Evolutionary conservation across 1,140 invertebrate species (phyloP).

Genomic region (Cephus cinctus): DNA sequence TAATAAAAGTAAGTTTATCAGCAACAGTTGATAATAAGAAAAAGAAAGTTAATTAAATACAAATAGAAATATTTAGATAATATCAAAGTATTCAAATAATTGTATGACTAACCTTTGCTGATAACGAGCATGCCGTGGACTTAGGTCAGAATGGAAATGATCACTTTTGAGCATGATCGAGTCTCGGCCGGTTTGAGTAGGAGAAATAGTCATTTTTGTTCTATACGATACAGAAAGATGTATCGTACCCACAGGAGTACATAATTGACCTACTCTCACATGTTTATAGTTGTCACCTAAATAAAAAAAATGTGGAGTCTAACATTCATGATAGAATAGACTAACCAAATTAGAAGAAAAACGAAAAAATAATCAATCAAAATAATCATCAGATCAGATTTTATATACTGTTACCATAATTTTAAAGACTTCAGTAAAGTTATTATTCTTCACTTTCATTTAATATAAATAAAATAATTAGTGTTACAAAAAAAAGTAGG

Average conservation of each 20-base stretch:
- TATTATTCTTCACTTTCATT: no score
- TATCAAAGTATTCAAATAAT: not conserved
- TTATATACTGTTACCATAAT: no score
- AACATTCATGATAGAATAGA: no score
- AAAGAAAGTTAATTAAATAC: not conserved
- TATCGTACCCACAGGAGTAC: slow-evolving; percentile 79
- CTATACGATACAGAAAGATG: slow-evolving; percentile 78
- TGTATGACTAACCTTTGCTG: slow-evolving; percentile 59
- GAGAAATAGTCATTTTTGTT: slow-evolving; percentile 87
- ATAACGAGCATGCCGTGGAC: slow-evolving; percentile 65
- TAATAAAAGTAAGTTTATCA: not conserved
- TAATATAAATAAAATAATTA: not conserved
- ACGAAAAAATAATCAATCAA: no score
- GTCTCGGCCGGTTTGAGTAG: slow-evolving; percentile 70
- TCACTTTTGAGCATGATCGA: slow-evolving; percentile 87
- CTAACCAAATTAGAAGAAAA: no score
- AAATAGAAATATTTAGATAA: not conserved
- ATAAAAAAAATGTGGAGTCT: slow-evolving; percentile 30
- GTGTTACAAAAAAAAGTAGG: not conserved
- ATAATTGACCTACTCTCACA: slow-evolving; percentile 77
- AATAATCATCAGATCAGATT: no score
- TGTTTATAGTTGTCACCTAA: slow-evolving; percentile 71
- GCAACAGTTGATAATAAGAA: not conserved
- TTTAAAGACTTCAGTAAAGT: no score
- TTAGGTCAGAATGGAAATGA: slow-evolving; percentile 79